phyloP scores from a whole-genome alignment of 2,797 vertebrate genomes.

The Danio aesculapii region DNA sequence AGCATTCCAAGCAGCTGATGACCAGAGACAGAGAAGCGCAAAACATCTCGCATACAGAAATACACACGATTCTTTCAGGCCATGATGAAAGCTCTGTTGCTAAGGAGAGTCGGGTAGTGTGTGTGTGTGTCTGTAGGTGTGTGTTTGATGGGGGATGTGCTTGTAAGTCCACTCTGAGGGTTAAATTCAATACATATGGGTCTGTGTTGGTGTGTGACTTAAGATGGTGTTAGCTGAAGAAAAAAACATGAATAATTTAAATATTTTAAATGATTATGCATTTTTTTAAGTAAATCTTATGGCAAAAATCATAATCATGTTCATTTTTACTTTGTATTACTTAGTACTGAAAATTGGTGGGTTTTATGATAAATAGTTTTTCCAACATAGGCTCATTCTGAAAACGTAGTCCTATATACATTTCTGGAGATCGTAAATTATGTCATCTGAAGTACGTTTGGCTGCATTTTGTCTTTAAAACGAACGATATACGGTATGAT shows the following conservation, averaged over 20 bases:
- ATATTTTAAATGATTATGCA: rapidly evolving
- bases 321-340: too few relatives aligned
- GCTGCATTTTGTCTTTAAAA: too few relatives aligned
- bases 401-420: too few relatives aligned
- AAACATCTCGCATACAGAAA: conserved; percentile 18
- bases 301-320: too few relatives aligned
- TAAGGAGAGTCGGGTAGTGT: conserved; percentile 18
- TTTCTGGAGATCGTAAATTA: too few relatives aligned
- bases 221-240: not conserved
- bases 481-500: too few relatives aligned
- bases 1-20: conserved; percentile 34
- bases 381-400: too few relatives aligned
- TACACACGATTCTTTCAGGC: not conserved
- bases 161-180: not conserved
- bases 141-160: conserved; percentile 10
- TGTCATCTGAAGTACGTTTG: too few relatives aligned
- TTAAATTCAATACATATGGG: conserved; percentile 31
- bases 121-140: not conserved
- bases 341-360: too few relatives aligned
- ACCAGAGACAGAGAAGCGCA: conserved; percentile 8
- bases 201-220: conserved; percentile 12
- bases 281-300: too few relatives aligned
- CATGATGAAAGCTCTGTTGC: conserved; percentile 32
- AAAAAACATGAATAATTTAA: not conserved
- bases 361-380: too few relatives aligned